These are phyloP conservation scores for Liopterus haemorrhoidalis DNA, from an alignment of 2,888 invertebrate genomes.

Conservation along the genomic window DNA sequence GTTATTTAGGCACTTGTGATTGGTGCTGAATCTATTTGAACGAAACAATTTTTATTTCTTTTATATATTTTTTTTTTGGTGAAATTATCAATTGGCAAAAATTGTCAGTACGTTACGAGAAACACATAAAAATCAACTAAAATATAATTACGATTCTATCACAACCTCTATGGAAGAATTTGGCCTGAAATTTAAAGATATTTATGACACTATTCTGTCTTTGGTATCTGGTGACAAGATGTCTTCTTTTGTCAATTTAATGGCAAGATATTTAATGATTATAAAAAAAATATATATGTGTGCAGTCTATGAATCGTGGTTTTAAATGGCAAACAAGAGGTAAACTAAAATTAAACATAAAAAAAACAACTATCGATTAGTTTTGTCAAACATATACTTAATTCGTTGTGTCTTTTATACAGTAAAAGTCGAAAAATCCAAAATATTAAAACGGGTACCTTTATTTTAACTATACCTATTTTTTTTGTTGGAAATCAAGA, in stretches of 20 bases:
- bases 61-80: background rate
- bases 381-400: too few relatives aligned
- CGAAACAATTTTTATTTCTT: background rate
- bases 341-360: background rate
- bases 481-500: too few relatives aligned
- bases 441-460: too few relatives aligned
- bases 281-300: constrained; percentile 27
- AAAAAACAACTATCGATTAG: constrained; percentile 2
- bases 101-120: constrained; percentile 16
- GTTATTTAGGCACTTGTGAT: constrained; percentile 46
- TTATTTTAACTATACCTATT: too few relatives aligned
- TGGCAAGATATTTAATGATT: constrained; percentile 33
- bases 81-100: background rate
- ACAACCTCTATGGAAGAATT: constrained; percentile 48
- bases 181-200: constrained; percentile 40
- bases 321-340: constrained; percentile 10
- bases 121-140: constrained; percentile 22
- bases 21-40: constrained; percentile 35
- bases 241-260: constrained; percentile 19
- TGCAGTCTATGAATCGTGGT: constrained; percentile 22
- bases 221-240: constrained; percentile 44
- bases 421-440: too few relatives aligned
- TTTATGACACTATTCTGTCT: constrained; percentile 44
- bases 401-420: too few relatives aligned
- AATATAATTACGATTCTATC: constrained; percentile 43